Conservation (phyloP, 2,797 vertebrate species). For the Austrolebias charrua region DNA sequence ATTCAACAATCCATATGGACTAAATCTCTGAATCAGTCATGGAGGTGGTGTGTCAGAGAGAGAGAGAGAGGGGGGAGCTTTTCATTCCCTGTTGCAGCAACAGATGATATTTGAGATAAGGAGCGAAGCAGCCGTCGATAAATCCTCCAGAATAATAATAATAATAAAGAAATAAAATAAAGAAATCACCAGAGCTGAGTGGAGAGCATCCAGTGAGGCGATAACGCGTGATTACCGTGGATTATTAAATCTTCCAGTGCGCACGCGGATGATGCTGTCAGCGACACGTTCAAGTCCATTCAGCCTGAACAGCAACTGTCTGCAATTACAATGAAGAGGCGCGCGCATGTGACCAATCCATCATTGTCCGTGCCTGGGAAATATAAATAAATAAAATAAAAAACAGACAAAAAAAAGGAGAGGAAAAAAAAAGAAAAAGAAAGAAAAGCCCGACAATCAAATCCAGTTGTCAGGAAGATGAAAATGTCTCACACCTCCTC, state of each 20-base stretch:
- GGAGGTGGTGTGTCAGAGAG: constrained; percentile 34
- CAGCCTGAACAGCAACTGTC: constrained; percentile 76
- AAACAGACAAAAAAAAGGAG: neutral
- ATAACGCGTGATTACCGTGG: constrained; percentile 76
- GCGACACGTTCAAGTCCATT: constrained; percentile 73
- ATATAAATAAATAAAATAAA: constrained; percentile 24
- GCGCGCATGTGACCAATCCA: constrained; percentile 75
- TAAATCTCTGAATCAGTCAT: constrained; percentile 54
- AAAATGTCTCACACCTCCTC: constrained; percentile 62
- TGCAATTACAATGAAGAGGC: constrained; percentile 75
- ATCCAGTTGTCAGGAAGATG: constrained; percentile 67
- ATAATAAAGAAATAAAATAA: constrained; percentile 36
- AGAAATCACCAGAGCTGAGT: constrained; percentile 56
- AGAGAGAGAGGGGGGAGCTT: constrained; percentile 50
- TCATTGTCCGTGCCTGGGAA: constrained; percentile 65
- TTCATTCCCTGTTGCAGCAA: constrained; percentile 78
- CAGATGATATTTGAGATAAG: constrained; percentile 82
- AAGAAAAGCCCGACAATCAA: constrained; percentile 62
- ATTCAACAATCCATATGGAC: constrained; percentile 47
- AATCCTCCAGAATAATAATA: constrained; percentile 71
- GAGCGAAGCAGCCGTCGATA: constrained; percentile 63
- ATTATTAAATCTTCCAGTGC: constrained; percentile 78
- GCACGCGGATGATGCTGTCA: constrained; percentile 72
- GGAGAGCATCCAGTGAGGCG: constrained; percentile 70
- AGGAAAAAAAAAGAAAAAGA: neutral